Conservation (phyloP, 2,113 vertebrate genomes). For the Tupaia chinensis region DNA sequence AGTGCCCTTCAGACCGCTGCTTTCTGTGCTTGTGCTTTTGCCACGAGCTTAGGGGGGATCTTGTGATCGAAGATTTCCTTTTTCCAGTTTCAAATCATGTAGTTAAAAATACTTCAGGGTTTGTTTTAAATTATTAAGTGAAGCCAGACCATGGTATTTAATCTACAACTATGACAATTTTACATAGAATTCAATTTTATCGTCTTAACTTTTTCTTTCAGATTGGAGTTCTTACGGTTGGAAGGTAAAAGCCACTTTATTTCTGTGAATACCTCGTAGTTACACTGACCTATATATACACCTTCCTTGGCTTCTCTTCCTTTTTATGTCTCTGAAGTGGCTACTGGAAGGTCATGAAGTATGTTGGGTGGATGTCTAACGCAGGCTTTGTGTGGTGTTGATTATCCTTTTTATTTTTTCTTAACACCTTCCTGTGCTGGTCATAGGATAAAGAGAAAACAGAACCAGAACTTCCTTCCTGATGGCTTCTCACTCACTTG, state of each 20-base stretch:
- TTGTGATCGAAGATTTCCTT: slow-evolving; percentile 46
- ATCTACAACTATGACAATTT: slow-evolving; percentile 28
- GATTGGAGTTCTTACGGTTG: slow-evolving; percentile 67
- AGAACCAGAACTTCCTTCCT: slow-evolving; percentile 18
- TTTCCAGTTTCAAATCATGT: slow-evolving; percentile 13
- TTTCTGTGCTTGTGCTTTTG: neutral
- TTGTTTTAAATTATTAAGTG: slow-evolving; percentile 53
- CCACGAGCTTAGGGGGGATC: neutral
- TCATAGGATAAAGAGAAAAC: neutral
- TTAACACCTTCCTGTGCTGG: neutral
- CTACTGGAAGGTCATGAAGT: slow-evolving; percentile 27
- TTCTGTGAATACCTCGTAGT: slow-evolving; percentile 52
- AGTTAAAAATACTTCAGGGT: neutral
- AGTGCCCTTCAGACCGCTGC: neutral
- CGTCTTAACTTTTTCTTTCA: slow-evolving; percentile 62
- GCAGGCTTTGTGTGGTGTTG: slow-evolving; percentile 6
- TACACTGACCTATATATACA: slow-evolving; percentile 1
- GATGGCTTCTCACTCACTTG: neutral
- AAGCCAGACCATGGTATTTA: slow-evolving; percentile 24
- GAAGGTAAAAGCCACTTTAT: slow-evolving; percentile 67
- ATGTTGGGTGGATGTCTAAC: neutral
- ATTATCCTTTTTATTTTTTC: neutral
- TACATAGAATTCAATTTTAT: slow-evolving; percentile 63
- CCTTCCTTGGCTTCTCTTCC: slow-evolving; percentile 20
- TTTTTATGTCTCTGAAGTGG: slow-evolving; percentile 61